Conservation (phyloP, 2,888 invertebrate species). For the Abrostola triplasia region DNA sequence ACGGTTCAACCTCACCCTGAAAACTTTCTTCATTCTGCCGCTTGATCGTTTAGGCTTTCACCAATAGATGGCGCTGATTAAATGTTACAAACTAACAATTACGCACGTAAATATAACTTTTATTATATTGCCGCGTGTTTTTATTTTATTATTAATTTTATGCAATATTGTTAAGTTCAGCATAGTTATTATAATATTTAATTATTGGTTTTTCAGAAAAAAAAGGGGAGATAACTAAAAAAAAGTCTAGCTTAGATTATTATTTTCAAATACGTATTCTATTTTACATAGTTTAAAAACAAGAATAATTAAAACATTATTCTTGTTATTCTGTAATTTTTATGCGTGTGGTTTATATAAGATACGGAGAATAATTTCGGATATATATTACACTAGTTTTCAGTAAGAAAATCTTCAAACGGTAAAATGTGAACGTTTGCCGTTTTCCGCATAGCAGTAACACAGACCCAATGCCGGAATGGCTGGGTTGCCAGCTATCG, state of each 20-base stretch:
- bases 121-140: background rate
- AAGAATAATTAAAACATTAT: too few relatives aligned
- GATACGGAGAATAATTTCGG: background rate
- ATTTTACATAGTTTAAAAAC: background rate
- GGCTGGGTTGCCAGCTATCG: constrained; percentile 63
- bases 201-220: too few relatives aligned
- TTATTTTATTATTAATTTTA: too few relatives aligned
- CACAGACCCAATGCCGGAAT: constrained; percentile 70
- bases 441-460: constrained; percentile 82
- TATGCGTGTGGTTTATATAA: background rate
- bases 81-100: background rate
- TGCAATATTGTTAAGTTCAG: too few relatives aligned
- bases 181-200: too few relatives aligned
- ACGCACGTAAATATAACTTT: background rate
- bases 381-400: background rate
- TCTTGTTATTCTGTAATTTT: background rate
- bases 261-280: background rate
- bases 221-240: too few relatives aligned
- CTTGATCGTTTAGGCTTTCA: background rate
- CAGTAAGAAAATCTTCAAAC: constrained; percentile 13
- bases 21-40: background rate
- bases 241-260: background rate
- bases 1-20: background rate
- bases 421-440: constrained; percentile 37
- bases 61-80: constrained; percentile 13